phyloP scores from a whole-genome alignment of 2,797 vertebrate species.

The Tenualosa thibaudeaui region DNA sequence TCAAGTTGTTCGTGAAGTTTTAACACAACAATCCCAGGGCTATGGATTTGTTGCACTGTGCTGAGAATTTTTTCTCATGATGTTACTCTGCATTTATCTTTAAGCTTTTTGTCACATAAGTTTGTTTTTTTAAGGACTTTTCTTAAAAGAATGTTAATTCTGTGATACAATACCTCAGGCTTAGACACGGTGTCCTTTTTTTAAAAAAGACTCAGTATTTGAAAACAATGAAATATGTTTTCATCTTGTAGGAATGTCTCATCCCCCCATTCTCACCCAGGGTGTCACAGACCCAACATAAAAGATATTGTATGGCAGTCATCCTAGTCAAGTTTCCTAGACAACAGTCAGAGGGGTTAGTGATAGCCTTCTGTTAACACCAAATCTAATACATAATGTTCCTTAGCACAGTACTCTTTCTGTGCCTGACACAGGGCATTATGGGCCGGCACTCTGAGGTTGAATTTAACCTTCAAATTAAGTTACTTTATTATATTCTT shows the following conservation, averaged over 20 bases:
- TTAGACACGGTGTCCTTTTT: neutral
- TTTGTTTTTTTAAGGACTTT: neutral
- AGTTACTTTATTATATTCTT: too few species aligned
- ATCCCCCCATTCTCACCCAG: too few species aligned
- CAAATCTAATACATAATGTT: too few species aligned
- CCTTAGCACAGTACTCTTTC: too few species aligned
- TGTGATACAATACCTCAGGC: neutral
- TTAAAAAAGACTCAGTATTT: neutral
- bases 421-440: too few species aligned
- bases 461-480: too few species aligned
- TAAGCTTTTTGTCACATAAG: neutral
- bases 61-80: neutral
- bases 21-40: neutral
- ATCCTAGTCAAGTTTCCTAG: too few species aligned
- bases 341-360: too few species aligned
- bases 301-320: too few species aligned
- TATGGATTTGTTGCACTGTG: neutral
- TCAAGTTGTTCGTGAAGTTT: neutral
- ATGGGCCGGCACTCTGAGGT: too few species aligned
- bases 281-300: too few species aligned
- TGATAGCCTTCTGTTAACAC: too few species aligned
- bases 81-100: neutral
- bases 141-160: neutral
- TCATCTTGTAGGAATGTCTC: neutral
- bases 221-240: neutral